Evolutionary conservation across 30 jellyfish, hydroid and myxozoan species (phyloP).

Genomic region (Cassiopea xamachana): DNA sequence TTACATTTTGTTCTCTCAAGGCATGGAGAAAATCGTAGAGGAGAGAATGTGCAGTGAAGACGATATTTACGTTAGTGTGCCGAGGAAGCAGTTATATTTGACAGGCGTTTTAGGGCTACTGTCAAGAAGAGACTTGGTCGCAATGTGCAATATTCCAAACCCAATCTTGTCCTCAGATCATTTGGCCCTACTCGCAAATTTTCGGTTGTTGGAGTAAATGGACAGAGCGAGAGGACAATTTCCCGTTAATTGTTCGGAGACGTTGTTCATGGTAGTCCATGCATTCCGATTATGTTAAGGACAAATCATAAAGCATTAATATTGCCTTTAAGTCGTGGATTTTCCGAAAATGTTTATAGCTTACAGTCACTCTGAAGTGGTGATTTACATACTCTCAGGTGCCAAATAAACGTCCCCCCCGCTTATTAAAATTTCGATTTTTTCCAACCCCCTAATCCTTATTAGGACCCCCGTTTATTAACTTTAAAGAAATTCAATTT

Average conservation of each 20-base stretch:
- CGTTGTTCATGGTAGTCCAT: not conserved
- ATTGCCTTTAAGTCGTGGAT: not conserved
- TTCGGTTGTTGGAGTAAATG: conserved; percentile 31
- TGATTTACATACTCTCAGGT: not conserved
- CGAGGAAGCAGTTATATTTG: conserved; percentile 60
- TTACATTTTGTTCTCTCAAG: conserved; percentile 81
- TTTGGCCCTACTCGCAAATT: conserved; percentile 80
- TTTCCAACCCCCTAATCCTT: too few relatives aligned
- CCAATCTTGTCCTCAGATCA: conserved; percentile 89
- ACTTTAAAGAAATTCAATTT: too few relatives aligned
- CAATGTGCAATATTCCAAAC: conserved; percentile 80
- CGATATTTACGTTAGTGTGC: not conserved
- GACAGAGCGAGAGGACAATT: not conserved
- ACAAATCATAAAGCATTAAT: not conserved
- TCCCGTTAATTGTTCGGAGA: not conserved
- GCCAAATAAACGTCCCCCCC: too few relatives aligned
- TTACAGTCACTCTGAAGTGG: not conserved
- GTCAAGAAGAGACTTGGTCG: conserved; percentile 36
- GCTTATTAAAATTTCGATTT: too few relatives aligned
- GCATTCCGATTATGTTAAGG: not conserved
- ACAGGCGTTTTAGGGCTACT: conserved; percentile 72
- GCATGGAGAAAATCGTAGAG: conserved; percentile 4
- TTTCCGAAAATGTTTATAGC: not conserved
- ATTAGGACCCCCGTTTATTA: too few relatives aligned
- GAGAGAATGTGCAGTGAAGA: conserved; percentile 1